Evolutionary conservation across 2,113 vertebrate species (phyloP), one percentile per base, ranked within the genome.

Genomic region (Mellivora capensis): DNA sequence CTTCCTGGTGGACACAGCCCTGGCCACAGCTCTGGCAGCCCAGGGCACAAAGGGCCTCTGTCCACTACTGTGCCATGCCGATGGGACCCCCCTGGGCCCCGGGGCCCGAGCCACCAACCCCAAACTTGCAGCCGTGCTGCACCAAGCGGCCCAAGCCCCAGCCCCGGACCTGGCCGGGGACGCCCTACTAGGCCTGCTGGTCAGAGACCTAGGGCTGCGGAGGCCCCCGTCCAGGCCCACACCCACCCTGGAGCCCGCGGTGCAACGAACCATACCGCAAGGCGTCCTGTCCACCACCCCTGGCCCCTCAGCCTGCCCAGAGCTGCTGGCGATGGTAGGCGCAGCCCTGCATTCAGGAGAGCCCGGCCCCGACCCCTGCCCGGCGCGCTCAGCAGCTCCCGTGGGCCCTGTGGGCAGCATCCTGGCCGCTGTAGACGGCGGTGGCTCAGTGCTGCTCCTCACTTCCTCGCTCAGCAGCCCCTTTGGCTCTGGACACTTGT

Each of bases 401-500:
- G 25, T 2, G 11, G 39, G 92, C 90, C 95, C 88, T 0, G 57
- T 54, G n/a, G 98, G 98, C 39, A 98, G 98, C 54, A 90, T 97
- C 71, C 92, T 99, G 64, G 98, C 98, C 21, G 93, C 98, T 0
- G 92, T 98, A 44, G 98, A 99, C 85, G 97, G 96, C 59, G 37
- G 72, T 0, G 98, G 98, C 72, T 98, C 98, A 17, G 34, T 98
- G 80, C 94, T 99, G n/a, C 96, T 98, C 12, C 97, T 99, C 25
- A 88, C 94, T 18, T 98, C 98, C 79, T 98, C 98, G 0, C 98
- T 99, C 85, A 98, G 98, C 87, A 98, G 98, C 90, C 96, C 98
- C 23, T 99, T 99, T 47, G 98, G 99, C 49, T 98, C 98, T 3
- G 93, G 97, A 80, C 87, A 62, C 37, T 92, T 98, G 42, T 98